phyloP scores from a whole-genome alignment of 1,140 invertebrate species.

The Lasioglossum baleicum region DNA sequence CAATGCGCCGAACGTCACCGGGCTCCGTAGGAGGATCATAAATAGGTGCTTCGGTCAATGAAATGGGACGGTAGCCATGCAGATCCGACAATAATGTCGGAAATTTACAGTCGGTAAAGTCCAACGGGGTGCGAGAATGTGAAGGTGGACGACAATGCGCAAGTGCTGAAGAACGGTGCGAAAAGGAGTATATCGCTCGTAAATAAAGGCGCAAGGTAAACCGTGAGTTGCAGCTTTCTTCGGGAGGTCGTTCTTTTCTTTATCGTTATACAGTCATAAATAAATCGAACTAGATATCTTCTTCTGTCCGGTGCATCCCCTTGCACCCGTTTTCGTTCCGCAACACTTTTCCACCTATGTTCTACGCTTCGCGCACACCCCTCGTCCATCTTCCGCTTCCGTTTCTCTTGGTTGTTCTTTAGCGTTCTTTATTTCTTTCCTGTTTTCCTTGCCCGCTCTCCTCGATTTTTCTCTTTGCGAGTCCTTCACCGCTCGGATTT shows the following conservation, averaged over 20 bases:
- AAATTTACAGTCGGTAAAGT: slow-evolving; percentile 64
- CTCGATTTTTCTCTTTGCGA: not conserved
- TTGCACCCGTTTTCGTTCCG: not conserved
- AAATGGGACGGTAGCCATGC: slow-evolving; percentile 29
- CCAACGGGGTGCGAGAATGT: slow-evolving; percentile 26
- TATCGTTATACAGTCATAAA: slow-evolving; percentile 54
- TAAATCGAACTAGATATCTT: slow-evolving; percentile 49
- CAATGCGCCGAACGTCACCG: slow-evolving; percentile 1
- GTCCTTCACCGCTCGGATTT: too few species aligned
- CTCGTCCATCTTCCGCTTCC: not conserved
- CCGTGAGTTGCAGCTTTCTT: slow-evolving; percentile 35
- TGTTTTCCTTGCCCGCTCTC: not conserved
- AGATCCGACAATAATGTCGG: slow-evolving; percentile 43
- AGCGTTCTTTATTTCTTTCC: slow-evolving; percentile 16
- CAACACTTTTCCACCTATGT: too few species aligned
- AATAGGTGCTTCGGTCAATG: slow-evolving; percentile 14
- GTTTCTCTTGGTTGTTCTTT: not conserved
- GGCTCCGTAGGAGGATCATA: not conserved
- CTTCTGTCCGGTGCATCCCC: not conserved
- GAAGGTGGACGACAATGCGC: slow-evolving; percentile 23
- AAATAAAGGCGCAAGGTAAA: slow-evolving; percentile 47
- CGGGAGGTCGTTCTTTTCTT: slow-evolving; percentile 53
- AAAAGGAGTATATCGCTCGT: slow-evolving; percentile 32
- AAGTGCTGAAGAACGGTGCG: slow-evolving; percentile 26
- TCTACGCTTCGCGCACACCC: slow-evolving; percentile 2